Conservation (phyloP, 2,113 vertebrate species). For the Bucco capensis region DNA sequence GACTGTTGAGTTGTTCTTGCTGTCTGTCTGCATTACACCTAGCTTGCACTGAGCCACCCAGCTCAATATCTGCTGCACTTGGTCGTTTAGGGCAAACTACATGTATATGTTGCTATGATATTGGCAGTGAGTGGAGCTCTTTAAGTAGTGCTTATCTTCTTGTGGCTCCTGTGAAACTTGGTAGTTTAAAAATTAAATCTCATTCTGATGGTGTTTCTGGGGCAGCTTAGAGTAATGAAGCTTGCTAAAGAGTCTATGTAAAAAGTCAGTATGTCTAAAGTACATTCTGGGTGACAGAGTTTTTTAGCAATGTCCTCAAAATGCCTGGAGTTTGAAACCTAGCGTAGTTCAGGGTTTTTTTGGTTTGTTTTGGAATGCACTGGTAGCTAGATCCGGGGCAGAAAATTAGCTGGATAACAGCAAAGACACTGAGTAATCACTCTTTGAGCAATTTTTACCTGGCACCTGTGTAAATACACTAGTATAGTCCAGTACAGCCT, state of each 20-base stretch:
- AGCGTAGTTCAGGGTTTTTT: too few relatives aligned
- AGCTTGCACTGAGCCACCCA: background rate
- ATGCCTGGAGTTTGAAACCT: background rate
- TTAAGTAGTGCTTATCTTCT: background rate
- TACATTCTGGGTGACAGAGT: background rate
- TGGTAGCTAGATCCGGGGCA: background rate
- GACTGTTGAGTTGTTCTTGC: background rate
- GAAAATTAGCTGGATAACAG: background rate
- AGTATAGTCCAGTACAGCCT: background rate
- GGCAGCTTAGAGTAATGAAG: background rate
- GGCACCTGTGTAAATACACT: background rate
- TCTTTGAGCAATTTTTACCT: background rate
- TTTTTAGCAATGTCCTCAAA: background rate
- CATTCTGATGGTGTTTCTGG: background rate
- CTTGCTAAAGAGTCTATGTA: background rate
- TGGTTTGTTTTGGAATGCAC: background rate
- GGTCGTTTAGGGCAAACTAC: background rate
- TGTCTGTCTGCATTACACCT: background rate
- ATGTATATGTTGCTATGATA: background rate
- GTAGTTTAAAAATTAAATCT: background rate
- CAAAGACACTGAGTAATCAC: background rate
- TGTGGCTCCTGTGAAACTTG: background rate
- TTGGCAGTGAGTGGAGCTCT: background rate
- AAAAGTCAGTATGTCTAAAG: background rate
- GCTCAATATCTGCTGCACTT: too few relatives aligned